Conservation (phyloP, 2,113 vertebrate genomes). For the Nycticryphes semicollaris region DNA sequence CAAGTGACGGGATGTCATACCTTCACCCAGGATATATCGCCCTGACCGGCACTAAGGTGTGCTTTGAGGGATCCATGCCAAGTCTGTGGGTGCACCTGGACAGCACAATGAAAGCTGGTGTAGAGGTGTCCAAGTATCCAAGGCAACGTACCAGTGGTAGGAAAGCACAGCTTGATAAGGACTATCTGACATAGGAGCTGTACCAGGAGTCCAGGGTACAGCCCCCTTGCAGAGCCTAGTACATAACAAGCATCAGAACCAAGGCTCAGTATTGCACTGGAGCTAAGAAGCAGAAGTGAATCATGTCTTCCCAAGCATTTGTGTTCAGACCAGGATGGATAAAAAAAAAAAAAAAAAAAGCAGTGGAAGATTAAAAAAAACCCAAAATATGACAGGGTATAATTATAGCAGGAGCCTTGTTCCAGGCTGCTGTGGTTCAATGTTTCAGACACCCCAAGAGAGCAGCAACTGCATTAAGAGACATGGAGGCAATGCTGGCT, state of each 20-base stretch:
- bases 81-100: neutral
- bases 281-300: neutral
- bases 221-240: neutral
- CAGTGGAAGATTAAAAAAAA: neutral
- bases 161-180: neutral
- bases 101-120: neutral
- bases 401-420: neutral
- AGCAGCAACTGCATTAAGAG: neutral
- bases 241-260: neutral
- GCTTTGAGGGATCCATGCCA: neutral
- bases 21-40: neutral
- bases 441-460: neutral
- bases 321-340: neutral
- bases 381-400: neutral
- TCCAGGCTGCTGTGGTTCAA: neutral
- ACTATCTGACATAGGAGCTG: rapidly evolving
- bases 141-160: neutral
- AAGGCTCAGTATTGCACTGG: neutral
- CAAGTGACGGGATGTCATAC: neutral
- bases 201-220: neutral
- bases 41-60: neutral
- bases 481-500: neutral
- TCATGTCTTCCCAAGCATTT: neutral
- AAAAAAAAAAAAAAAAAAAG: neutral
- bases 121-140: neutral